Percentiles rank a stretch among this genome's conserved stretches.
Evolutionary conservation across 2,888 invertebrate genomes (phyloP).

Genomic region (Eristalis arbustorum): DNA sequence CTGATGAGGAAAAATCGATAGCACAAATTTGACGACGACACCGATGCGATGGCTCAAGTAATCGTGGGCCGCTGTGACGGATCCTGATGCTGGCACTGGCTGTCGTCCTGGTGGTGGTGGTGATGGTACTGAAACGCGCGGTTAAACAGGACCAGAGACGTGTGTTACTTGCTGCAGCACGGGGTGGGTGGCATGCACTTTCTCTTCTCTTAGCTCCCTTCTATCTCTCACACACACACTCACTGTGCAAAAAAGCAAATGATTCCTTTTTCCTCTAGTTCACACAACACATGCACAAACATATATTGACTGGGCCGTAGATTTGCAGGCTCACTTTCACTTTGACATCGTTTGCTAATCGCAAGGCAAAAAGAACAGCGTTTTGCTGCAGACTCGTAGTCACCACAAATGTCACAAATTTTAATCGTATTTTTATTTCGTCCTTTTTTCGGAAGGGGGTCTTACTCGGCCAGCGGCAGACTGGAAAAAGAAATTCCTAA

Average conservation of each 20-base stretch:
- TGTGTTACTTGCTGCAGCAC: not conserved
- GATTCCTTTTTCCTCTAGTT: constrained; percentile 14
- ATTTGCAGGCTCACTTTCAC: constrained; percentile 24
- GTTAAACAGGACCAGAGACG: constrained; percentile 4
- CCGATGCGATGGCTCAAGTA: not conserved
- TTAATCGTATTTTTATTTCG: not conserved
- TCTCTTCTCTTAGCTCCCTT: constrained; percentile 14
- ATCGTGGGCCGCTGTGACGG: not conserved
- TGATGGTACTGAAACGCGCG: constrained; percentile 16
- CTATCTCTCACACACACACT: not conserved
- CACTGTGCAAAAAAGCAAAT: constrained; percentile 20
- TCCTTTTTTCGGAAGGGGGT: not conserved
- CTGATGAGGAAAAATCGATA: constrained; percentile 68
- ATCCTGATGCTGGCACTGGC: not conserved
- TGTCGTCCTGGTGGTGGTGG: constrained; percentile 3
- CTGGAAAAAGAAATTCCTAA: constrained; percentile 1
- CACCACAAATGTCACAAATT: constrained; percentile 9
- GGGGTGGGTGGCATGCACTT: constrained; percentile 69
- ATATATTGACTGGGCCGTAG: not conserved
- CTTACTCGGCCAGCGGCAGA: not conserved
- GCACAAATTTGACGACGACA: constrained; percentile 49
- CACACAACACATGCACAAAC: not conserved
- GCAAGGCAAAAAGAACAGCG: not conserved
- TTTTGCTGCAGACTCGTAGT: constrained; percentile 9
- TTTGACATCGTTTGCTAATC: constrained; percentile 8